Base-by-base conservation (phyloP, 2,113 vertebrate genomes). In the Sapayoa aenigma region DNA sequence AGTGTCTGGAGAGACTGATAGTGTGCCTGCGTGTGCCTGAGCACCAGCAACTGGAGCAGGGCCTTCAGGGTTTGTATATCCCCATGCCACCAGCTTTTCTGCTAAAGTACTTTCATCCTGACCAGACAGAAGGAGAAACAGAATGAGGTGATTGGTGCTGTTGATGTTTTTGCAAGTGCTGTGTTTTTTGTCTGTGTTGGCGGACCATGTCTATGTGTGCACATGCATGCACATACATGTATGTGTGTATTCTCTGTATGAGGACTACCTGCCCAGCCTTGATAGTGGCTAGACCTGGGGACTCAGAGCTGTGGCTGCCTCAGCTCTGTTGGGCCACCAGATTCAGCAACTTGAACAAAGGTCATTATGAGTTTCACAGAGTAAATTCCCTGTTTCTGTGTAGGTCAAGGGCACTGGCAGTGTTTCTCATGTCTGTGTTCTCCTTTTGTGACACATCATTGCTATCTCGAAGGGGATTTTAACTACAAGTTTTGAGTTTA, bases 141-240 rank as follows among this genome's bases (percentile, higher is more conserved):
- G 37, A 4, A 52, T 46, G 37, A 65, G 25, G 44, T 10, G 6
- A 2, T 6, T 19, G 69, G 8, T 35, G 55, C 15, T 33, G 60
- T 27, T 28, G 25, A 31, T 25, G 24, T 11, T 77, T 76, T 31
- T 15, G 24, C 4, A 0, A 67, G 82, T 1, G 0, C 52, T 41
- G 8, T 53, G 17, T 17, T 9, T 77, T 82, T 35, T 39, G 25
- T 25, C 30, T 7, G 3, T 23, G 28, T 58, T 35, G 47, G 31
- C 30, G 55, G 47, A 41, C 60, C 27, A 8, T 15, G 11, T n/a
- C 8, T 17, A 14, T 56, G 15, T 6, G 19, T 37, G 60, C 12
- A 13, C 1, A 5, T 5, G 1, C 52, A 25, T 6, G 2, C 25
- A n/a, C 76, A 27, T n/a, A 23, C 0, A 0, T 22, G 2, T 39